Percentiles rank a stretch among this genome's conserved stretches.
Conservation (phyloP, 2,797 vertebrate species). For the Melanotaenia pygmaea region DNA sequence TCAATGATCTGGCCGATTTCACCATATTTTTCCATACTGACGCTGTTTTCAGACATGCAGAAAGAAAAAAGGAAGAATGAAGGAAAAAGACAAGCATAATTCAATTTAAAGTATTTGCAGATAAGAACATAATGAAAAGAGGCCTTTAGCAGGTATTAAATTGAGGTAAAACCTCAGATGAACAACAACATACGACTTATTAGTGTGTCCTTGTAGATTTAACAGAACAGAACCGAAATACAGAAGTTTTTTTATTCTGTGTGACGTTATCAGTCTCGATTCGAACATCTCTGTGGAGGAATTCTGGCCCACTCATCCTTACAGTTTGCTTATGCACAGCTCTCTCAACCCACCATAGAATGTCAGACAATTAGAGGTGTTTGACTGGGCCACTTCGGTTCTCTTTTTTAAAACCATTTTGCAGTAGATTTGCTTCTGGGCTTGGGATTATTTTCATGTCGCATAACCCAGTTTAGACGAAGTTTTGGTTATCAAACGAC, state of each 20-base stretch:
- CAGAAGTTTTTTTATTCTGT: background rate
- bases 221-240: background rate
- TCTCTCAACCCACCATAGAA: background rate
- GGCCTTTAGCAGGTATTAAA: background rate
- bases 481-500: background rate
- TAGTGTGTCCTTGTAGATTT: background rate
- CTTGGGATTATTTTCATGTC: background rate
- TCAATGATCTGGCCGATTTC: slow-evolving; percentile 12
- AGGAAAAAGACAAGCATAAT: background rate
- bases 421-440: background rate
- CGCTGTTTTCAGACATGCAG: slow-evolving; percentile 34
- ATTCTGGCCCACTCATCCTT: background rate
- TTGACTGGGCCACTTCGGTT: no score
- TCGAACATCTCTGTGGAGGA: background rate
- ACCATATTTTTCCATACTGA: slow-evolving; percentile 13
- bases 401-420: background rate
- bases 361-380: no score
- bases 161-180: background rate
- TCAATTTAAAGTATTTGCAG: background rate
- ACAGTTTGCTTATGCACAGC: background rate
- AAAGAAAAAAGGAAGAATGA: slow-evolving; percentile 15
- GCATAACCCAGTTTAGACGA: background rate
- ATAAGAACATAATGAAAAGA: background rate
- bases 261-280: background rate
- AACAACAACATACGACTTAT: background rate